These are phyloP conservation scores for Eonycteris spelaea DNA, from an alignment of 2,113 vertebrate species.

Conservation along the genomic window DNA sequence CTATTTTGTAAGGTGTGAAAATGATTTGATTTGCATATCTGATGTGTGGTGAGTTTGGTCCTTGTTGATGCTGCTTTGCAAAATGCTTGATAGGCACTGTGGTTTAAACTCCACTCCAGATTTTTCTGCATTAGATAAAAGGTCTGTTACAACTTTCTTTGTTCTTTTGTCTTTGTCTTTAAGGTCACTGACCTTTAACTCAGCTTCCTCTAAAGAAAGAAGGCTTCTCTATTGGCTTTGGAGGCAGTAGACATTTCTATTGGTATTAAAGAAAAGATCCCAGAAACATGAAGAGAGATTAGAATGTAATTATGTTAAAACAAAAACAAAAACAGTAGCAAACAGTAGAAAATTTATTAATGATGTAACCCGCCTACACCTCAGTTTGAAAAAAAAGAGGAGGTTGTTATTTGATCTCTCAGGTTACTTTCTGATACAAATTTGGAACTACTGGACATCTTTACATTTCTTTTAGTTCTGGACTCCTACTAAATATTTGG, in stretches of 20 bases:
- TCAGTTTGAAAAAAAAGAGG: not conserved
- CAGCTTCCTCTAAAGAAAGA: slow-evolving; percentile 27
- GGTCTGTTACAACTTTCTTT: not conserved
- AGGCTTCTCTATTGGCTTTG: not conserved
- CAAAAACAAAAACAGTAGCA: not conserved
- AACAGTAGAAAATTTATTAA: not conserved
- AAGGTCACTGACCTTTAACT: slow-evolving; percentile 34
- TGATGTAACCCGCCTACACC: not conserved
- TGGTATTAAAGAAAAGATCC: not conserved
- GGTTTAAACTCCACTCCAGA: not conserved
- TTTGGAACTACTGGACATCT: not conserved
- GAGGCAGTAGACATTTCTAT: not conserved
- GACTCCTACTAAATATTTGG: slow-evolving; percentile 6
- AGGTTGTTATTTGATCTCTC: not conserved
- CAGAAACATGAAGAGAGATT: not conserved
- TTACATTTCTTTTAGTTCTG: not conserved
- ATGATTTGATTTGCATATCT: slow-evolving; percentile 45
- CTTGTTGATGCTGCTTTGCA: slow-evolving; percentile 13
- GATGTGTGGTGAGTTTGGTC: not conserved
- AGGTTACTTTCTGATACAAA: not conserved
- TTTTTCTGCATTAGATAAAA: not conserved
- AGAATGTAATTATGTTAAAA: slow-evolving; percentile 23
- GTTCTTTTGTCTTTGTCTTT: not conserved
- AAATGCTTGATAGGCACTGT: not conserved
- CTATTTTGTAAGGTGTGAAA: slow-evolving; percentile 46